These are phyloP conservation scores for Drosophila testacea DNA, from an alignment of 2,888 invertebrate species.

Conservation along the genomic window DNA sequence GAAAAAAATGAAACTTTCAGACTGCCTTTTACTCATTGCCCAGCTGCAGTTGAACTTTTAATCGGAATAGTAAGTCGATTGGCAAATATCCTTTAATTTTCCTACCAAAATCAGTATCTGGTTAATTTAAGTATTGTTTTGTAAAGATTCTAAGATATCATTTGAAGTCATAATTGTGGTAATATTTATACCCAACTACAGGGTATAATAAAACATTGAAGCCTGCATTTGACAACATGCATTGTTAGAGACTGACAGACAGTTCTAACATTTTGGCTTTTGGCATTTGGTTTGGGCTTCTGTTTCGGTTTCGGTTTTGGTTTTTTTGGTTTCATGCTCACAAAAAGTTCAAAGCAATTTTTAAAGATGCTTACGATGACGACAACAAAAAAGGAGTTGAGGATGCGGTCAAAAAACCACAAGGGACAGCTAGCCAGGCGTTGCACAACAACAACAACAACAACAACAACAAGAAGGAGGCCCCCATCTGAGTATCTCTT, in stretches of 20 bases:
- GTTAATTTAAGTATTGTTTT: too few species aligned
- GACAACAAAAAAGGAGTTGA: slow-evolving; percentile 31
- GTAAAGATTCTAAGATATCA: too few species aligned
- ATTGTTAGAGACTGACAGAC: slow-evolving; percentile 24
- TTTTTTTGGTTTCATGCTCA: slow-evolving; percentile 25
- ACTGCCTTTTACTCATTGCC: slow-evolving; percentile 2
- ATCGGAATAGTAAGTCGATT: not conserved
- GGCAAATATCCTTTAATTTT: not conserved
- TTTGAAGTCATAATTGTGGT: too few species aligned
- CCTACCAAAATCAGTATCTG: not conserved
- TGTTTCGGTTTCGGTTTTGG: slow-evolving; percentile 23
- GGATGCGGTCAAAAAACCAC: slow-evolving; percentile 43
- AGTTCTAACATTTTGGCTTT: slow-evolving; percentile 33
- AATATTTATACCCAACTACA: too few species aligned
- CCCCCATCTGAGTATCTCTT: slow-evolving; percentile 1
- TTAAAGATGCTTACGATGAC: slow-evolving; percentile 48
- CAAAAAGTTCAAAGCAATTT: slow-evolving; percentile 71
- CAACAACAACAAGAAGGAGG: too few species aligned
- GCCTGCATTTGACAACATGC: slow-evolving; percentile 33
- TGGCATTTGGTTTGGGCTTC: slow-evolving; percentile 45
- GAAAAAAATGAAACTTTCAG: not conserved
- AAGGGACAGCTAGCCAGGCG: slow-evolving; percentile 40
- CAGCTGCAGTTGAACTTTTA: slow-evolving; percentile 12
- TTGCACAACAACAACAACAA: slow-evolving; percentile 7
- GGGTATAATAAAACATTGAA: slow-evolving; percentile 9